Percentiles rank a stretch among this genome's conserved stretches.
phyloP scores from a whole-genome alignment of 2,888 invertebrate genomes.

The Epistrophe grossulariae region DNA sequence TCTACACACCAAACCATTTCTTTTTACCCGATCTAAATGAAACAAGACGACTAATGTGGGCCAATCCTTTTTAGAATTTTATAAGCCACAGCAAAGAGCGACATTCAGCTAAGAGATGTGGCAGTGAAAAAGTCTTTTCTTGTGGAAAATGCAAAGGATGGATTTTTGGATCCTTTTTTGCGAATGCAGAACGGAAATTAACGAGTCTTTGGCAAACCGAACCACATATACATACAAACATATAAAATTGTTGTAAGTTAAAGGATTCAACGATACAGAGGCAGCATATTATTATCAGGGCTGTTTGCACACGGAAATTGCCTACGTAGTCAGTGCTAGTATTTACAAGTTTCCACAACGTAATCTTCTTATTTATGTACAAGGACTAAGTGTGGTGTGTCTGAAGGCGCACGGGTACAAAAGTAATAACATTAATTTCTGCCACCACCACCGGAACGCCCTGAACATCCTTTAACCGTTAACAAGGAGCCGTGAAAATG shows the following conservation, averaged over 20 bases:
- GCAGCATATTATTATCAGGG: constrained; percentile 55
- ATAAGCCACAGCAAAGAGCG: constrained; percentile 68
- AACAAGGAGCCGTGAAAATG: constrained; percentile 70
- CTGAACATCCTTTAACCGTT: constrained; percentile 14
- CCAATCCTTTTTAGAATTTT: constrained; percentile 75
- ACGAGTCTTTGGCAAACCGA: constrained; percentile 72
- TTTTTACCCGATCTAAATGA: not conserved
- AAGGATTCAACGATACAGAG: constrained; percentile 37
- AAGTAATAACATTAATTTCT: constrained; percentile 78
- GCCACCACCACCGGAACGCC: constrained; percentile 58
- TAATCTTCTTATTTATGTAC: constrained; percentile 78
- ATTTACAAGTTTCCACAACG: constrained; percentile 77
- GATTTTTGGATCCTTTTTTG: constrained; percentile 66
- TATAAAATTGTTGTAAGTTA: constrained; percentile 45
- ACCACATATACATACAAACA: constrained; percentile 30
- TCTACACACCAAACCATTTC: constrained; percentile 1
- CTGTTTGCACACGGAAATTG: constrained; percentile 71
- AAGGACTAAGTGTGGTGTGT: constrained; percentile 76
- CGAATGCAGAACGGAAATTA: constrained; percentile 70
- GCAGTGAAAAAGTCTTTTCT: constrained; percentile 56
- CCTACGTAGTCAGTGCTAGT: constrained; percentile 73
- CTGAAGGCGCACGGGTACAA: constrained; percentile 71
- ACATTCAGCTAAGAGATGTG: constrained; percentile 44
- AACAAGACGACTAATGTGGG: constrained; percentile 70
- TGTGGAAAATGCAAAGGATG: constrained; percentile 69